phyloP scores from a whole-genome alignment of 2,888 invertebrate genomes.

The Callosobruchus maculatus region DNA sequence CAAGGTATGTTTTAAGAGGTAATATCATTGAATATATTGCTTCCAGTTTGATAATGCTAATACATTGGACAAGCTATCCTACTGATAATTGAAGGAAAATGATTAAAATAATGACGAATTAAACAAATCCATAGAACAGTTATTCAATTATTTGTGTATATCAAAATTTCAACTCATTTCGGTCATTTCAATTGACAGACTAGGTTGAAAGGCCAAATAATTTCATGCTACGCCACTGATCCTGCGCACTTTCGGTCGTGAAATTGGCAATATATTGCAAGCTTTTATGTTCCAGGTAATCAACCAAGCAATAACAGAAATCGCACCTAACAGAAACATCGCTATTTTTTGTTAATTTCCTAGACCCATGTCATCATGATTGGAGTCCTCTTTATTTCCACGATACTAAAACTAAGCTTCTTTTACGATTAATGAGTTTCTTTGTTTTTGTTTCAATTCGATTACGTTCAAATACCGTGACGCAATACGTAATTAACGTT shows the following conservation, averaged over 20 bases:
- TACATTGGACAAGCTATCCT: too few relatives aligned
- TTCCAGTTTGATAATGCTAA: too few relatives aligned
- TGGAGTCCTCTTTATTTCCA: background rate
- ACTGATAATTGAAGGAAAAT: too few relatives aligned
- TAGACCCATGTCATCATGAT: background rate
- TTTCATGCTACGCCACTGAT: background rate
- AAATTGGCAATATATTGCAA: background rate
- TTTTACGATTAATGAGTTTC: background rate
- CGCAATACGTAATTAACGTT: background rate
- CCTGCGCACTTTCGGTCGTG: background rate
- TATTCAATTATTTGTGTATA: too few relatives aligned
- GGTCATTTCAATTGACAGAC: too few relatives aligned
- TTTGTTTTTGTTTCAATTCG: background rate
- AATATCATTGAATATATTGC: too few relatives aligned
- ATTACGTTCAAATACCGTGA: background rate
- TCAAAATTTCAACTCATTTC: too few relatives aligned
- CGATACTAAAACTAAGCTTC: background rate
- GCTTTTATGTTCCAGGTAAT: background rate
- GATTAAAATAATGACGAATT: too few relatives aligned
- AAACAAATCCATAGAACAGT: too few relatives aligned
- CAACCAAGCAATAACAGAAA: background rate
- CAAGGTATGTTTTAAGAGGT: too few relatives aligned
- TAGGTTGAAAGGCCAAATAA: too few relatives aligned
- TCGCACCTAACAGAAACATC: background rate
- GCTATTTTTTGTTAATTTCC: background rate